phyloP scores from a whole-genome alignment of 2,113 vertebrate genomes.

The Bujurquina vittata region DNA sequence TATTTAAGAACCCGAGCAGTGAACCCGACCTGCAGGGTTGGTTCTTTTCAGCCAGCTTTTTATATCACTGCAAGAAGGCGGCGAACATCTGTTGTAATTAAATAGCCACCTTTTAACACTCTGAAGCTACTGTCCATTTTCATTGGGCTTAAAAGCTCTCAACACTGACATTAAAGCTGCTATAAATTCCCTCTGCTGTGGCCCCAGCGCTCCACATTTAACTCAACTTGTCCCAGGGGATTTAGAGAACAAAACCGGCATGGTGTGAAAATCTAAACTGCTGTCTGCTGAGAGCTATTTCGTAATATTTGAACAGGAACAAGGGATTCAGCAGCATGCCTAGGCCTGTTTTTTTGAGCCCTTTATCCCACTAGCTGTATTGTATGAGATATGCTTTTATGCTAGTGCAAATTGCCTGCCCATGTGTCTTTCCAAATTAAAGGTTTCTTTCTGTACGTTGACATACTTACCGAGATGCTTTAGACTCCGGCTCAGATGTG shows the following conservation, averaged over 20 bases:
- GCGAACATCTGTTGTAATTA: slow-evolving; percentile 52
- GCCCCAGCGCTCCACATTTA: slow-evolving; percentile 33
- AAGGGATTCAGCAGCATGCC: neutral
- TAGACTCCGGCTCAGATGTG: neutral
- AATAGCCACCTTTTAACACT: slow-evolving; percentile 57
- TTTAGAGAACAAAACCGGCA: slow-evolving; percentile 30
- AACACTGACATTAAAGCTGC: slow-evolving; percentile 59
- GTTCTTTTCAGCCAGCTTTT: slow-evolving; percentile 52
- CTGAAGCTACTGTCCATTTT: slow-evolving; percentile 53
- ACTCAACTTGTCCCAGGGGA: slow-evolving; percentile 42
- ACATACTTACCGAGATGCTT: neutral
- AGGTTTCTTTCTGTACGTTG: neutral
- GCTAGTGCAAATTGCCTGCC: neutral
- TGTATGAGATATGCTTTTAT: neutral
- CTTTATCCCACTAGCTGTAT: neutral
- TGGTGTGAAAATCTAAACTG: slow-evolving; percentile 29
- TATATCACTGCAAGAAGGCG: slow-evolving; percentile 24
- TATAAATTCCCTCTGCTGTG: slow-evolving; percentile 36
- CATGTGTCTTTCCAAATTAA: slow-evolving; percentile 1
- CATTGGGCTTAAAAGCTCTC: slow-evolving; percentile 62
- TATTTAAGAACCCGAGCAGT: slow-evolving; percentile 21
- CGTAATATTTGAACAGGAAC: slow-evolving; percentile 11
- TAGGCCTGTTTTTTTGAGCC: neutral
- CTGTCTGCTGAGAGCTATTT: slow-evolving; percentile 21
- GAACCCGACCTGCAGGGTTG: slow-evolving; percentile 22